These are phyloP conservation scores for Coleophora flavipennella DNA, from an alignment of 2,888 invertebrate species.

Conservation along the genomic window DNA sequence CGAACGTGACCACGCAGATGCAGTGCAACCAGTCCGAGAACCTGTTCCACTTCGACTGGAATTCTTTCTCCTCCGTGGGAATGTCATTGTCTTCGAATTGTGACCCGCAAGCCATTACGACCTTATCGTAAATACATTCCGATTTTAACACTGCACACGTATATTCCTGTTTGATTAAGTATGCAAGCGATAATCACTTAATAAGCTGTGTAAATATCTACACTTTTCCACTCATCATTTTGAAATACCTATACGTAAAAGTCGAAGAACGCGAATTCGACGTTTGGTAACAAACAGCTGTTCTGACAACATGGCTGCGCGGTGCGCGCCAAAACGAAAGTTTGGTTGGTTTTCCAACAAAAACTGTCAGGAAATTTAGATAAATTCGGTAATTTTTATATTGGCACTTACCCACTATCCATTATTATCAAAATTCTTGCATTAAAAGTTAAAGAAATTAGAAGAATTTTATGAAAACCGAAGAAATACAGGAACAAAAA, in stretches of 20 bases:
- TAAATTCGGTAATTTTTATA: conserved; percentile 3
- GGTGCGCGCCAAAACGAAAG: conserved; percentile 58
- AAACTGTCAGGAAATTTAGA: conserved; percentile 4
- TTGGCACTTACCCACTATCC: conserved; percentile 40
- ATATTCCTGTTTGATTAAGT: conserved; percentile 10
- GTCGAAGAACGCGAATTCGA: conserved; percentile 1
- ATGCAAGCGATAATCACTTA: conserved; percentile 15
- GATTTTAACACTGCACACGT: conserved; percentile 19
- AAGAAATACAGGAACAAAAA: neutral
- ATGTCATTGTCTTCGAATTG: conserved; percentile 47
- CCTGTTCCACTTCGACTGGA: conserved; percentile 75
- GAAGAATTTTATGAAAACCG: neutral
- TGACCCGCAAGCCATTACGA: conserved; percentile 55
- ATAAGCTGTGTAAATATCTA: conserved; percentile 11
- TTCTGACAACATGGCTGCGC: conserved; percentile 59
- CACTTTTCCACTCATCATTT: conserved; percentile 30
- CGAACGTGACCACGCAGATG: conserved; percentile 98
- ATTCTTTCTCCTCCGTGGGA: conserved; percentile 48
- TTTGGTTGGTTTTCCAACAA: conserved; percentile 15
- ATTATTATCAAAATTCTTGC: conserved; percentile 17
- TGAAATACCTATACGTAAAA: conserved; percentile 43
- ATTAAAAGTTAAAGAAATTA: neutral
- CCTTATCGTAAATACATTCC: conserved; percentile 32
- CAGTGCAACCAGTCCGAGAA: conserved; percentile 97
- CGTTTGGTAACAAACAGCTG: conserved; percentile 44